Evolutionary conservation across 2,888 invertebrate genomes (phyloP).

Genomic region (Rotaria socialis): DNA sequence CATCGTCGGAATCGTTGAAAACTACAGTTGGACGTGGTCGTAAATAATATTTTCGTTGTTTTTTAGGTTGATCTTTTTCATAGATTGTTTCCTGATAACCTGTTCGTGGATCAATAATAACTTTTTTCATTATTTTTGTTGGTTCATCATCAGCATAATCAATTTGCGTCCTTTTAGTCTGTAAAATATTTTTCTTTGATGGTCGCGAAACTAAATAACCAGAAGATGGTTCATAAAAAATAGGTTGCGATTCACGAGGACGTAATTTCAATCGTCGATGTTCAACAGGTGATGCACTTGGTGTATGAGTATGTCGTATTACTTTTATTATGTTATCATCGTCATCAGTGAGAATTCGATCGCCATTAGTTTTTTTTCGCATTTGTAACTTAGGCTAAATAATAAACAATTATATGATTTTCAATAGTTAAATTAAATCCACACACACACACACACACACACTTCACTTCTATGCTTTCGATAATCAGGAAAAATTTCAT

Average conservation of each 20-base stretch:
- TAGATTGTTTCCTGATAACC: not conserved
- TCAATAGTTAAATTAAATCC: not conserved
- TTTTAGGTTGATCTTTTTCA: not conserved
- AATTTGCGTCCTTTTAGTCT: not conserved
- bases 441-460: not conserved
- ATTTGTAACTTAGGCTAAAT: not conserved
- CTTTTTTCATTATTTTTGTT: not conserved
- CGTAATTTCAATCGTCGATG: not conserved
- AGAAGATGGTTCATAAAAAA: not conserved
- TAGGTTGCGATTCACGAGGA: not conserved
- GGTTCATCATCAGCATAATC: not conserved
- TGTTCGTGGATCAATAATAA: not conserved
- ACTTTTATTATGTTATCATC: conserved; percentile 7
- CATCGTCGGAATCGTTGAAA: not conserved
- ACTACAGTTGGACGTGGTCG: not conserved
- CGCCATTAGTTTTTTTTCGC: not conserved
- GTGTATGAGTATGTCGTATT: not conserved
- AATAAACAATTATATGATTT: not conserved
- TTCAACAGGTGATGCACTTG: not conserved
- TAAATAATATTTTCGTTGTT: not conserved
- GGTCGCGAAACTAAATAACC: not conserved
- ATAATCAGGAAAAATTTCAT: not conserved
- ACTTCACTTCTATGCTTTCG: not conserved
- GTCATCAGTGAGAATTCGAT: not conserved
- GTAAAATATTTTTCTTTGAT: not conserved